Evolutionary conservation across 2,113 vertebrate genomes (phyloP).

Genomic region (Lepidothrix coronata): DNA sequence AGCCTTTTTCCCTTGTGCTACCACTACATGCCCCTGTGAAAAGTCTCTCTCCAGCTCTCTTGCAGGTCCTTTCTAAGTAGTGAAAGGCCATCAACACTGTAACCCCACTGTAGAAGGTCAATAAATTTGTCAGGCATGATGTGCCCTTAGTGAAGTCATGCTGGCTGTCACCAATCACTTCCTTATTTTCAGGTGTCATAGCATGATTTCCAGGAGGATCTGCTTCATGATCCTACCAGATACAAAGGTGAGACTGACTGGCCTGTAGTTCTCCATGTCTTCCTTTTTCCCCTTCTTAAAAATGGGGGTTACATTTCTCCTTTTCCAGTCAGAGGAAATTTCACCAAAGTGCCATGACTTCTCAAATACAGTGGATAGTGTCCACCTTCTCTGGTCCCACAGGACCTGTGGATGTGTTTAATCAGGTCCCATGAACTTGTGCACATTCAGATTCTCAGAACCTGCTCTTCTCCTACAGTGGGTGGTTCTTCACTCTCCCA

Average conservation of each 20-base stretch:
- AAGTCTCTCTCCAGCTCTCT: not conserved
- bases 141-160: not conserved
- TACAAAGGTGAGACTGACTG: not conserved
- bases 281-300: not conserved
- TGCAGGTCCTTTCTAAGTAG: not conserved
- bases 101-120: not conserved
- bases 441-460: not conserved
- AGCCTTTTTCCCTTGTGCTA: not conserved
- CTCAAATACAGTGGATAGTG: not conserved
- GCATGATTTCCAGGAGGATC: not conserved
- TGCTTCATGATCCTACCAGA: rapidly evolving
- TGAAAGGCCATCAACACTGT: not conserved
- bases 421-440: not conserved
- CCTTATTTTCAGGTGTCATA: not conserved
- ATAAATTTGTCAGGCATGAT: not conserved
- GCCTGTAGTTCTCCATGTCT: not conserved
- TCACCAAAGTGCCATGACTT: not conserved
- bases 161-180: not conserved
- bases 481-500: not conserved
- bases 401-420: not conserved
- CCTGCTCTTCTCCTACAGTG: not conserved
- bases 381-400: not conserved
- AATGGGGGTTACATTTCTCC: not conserved
- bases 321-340: not conserved
- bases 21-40: not conserved